Conservation (phyloP, 2,888 invertebrate genomes). For the Lasioglossum figueresi region DNA sequence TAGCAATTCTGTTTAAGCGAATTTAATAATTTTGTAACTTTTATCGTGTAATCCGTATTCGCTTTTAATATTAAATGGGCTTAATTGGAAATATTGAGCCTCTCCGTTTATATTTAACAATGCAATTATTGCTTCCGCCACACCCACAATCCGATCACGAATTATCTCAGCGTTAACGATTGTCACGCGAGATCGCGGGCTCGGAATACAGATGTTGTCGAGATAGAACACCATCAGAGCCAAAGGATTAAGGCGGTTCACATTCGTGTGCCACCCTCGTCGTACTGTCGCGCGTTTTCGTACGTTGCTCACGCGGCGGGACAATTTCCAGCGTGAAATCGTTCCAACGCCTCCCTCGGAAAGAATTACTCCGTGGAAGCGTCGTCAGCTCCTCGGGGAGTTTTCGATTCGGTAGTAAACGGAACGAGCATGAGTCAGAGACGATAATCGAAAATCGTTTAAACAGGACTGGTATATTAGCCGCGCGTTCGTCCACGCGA, state of each 20-base stretch:
- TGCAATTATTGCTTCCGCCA: neutral
- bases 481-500: slow-evolving; percentile 14
- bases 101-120: neutral
- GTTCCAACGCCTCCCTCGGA: neutral
- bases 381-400: slow-evolving; percentile 14
- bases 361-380: slow-evolving; percentile 3
- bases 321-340: slow-evolving; percentile 2
- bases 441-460: slow-evolving; percentile 17
- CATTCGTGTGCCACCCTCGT: neutral
- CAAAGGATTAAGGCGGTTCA: neutral
- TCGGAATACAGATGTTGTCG: neutral
- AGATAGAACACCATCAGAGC: neutral
- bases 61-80: neutral
- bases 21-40: too few species aligned
- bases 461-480: neutral
- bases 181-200: neutral
- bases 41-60: neutral
- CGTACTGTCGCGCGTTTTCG: neutral
- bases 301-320: slow-evolving; percentile 6
- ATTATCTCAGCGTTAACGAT: neutral
- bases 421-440: neutral
- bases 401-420: neutral
- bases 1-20: too few species aligned
- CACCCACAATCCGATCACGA: neutral
- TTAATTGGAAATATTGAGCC: neutral